Percentiles rank a stretch among this genome's conserved stretches.
Evolutionary conservation across 2,888 invertebrate genomes (phyloP).

Genomic region (Blastobasis adustella): DNA sequence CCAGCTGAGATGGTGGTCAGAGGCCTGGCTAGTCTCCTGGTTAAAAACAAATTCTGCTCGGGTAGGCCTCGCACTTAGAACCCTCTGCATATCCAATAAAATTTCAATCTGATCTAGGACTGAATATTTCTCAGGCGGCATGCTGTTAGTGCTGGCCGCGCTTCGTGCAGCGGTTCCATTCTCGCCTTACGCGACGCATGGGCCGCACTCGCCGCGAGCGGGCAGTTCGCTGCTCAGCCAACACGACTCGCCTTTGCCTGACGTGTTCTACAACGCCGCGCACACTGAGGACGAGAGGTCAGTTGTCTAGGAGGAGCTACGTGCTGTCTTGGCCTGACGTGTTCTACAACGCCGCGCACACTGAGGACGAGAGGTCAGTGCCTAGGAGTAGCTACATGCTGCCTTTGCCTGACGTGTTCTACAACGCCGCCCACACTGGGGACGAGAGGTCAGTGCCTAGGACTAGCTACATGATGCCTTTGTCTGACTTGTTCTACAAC

Average conservation of each 20-base stretch:
- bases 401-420: constrained; percentile 61
- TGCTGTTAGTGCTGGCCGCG: constrained; percentile 55
- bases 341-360: constrained; percentile 61
- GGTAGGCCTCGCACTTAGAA: no score
- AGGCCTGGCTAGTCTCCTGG: no score
- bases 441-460: constrained; percentile 55
- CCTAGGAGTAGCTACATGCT: constrained; percentile 61
- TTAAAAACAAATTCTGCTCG: no score
- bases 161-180: constrained; percentile 63
- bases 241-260: constrained; percentile 59
- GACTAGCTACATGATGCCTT: no score
- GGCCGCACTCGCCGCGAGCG: constrained; percentile 60
- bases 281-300: constrained; percentile 54
- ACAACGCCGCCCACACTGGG: constrained; percentile 50
- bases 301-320: neutral
- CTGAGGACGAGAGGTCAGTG: constrained; percentile 63
- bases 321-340: constrained; percentile 49
- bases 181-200: constrained; percentile 63
- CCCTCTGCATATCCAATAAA: no score
- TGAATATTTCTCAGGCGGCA: constrained; percentile 38
- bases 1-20: no score
- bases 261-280: constrained; percentile 61
- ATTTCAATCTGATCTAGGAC: no score
- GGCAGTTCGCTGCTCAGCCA: constrained; percentile 65
- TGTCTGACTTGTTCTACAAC: constrained; percentile 64